Evolutionary conservation across 2,113 vertebrate genomes (phyloP).

Genomic region (Opisthocomus hoazin): DNA sequence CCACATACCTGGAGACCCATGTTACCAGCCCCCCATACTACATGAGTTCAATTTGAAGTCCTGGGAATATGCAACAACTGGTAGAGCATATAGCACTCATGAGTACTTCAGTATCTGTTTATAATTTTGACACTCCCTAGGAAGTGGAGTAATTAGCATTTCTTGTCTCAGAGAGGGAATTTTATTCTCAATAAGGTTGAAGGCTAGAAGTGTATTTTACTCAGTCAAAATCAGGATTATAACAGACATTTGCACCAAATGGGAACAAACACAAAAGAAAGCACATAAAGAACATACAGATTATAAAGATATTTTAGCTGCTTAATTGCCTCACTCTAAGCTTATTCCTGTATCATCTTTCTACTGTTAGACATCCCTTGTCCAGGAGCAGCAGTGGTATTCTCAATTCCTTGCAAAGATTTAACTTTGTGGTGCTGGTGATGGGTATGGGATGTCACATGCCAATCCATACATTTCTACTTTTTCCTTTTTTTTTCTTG

Average conservation of each 20-base stretch:
- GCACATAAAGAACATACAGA: not conserved
- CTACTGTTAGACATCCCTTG: not conserved
- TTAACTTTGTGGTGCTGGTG: not conserved
- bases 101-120: not conserved
- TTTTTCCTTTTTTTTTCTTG: not conserved
- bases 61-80: not conserved
- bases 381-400: not conserved
- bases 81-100: not conserved
- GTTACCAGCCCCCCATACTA: not conserved
- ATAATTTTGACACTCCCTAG: not conserved
- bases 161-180: not conserved
- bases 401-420: not conserved
- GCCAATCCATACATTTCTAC: not conserved
- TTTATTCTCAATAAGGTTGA: not conserved
- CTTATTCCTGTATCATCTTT: not conserved
- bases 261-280: not conserved
- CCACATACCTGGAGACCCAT: not conserved
- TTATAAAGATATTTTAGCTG: not conserved
- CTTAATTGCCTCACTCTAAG: not conserved
- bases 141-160: not conserved
- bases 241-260: not conserved
- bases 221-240: not conserved
- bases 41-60: not conserved
- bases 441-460: not conserved
- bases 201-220: not conserved